A percentile compares a stretch with the other conserved stretches of the same genome.
phyloP scores from a whole-genome alignment of 2,797 vertebrate species.

The Prunella strophiata region DNA sequence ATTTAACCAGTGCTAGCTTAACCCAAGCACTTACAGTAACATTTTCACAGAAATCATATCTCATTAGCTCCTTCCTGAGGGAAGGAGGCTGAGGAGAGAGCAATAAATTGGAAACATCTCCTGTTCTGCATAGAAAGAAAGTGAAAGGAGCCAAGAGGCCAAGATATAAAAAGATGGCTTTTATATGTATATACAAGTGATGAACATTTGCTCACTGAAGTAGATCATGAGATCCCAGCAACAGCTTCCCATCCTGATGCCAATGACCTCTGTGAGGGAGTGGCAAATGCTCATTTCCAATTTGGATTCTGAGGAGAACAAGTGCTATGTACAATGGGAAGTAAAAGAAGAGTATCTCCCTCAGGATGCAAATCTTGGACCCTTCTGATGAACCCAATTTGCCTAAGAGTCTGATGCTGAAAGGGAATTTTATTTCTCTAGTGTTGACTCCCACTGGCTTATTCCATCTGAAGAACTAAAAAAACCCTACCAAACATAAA shows the following conservation, averaged over 20 bases:
- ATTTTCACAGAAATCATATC: conserved; percentile 4
- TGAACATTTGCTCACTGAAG: background rate
- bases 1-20: background rate
- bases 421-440: background rate
- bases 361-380: background rate
- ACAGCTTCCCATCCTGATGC: background rate
- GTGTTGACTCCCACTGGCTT: background rate
- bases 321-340: background rate
- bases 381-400: background rate
- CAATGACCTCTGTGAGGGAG: background rate
- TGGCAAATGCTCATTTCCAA: background rate
- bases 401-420: background rate
- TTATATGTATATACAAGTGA: background rate
- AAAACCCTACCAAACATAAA: background rate
- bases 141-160: background rate
- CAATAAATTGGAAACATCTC: background rate
- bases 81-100: background rate
- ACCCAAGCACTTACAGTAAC: background rate
- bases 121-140: conserved; percentile 23
- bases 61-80: background rate
- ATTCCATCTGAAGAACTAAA: background rate
- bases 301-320: background rate
- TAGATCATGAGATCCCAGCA: background rate
- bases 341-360: background rate
- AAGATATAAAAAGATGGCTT: conserved; percentile 27